Base-by-base conservation (phyloP, 2,113 vertebrate species). In the Dromiciops gliroides region DNA sequence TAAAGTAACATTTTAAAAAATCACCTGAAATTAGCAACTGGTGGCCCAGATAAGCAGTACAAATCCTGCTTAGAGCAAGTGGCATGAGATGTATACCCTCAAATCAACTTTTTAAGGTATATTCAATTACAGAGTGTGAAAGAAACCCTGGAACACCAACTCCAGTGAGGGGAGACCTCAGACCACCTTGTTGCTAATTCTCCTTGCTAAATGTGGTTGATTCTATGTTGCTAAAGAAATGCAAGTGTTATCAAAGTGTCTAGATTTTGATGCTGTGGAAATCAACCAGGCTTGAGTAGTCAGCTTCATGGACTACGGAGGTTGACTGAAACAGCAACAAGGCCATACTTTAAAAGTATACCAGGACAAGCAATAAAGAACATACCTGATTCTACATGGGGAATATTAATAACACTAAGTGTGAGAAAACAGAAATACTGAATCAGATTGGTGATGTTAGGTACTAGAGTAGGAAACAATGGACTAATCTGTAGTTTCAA, bases 381-480 rank as follows among this genome's bases (percentile, higher is more conserved):
- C 3, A 31, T 24, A 10, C 19, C 25, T 89, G 44, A 31, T 50
- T 28, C 31, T 83, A 6, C 50, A 89, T 83, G 9, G 67, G 90
- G 51, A 47, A 75, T 51, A 44, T 89, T 91, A 50, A 91, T n/a
- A 50, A 56, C 23, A 83, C 49, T 0, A 25, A 67, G 47, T 52
- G 48, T 90, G 51, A 83, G 22, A 25, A 91, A 92, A 56, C 28
- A 92, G 75, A 95, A 67, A 51, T 4, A 1, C 23, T 53, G 51
- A 48, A 53, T 60, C 52, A 75, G 44, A 88, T 19, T 88, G 89
- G 67, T n/a, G 89, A 1, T 19, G 0, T 89, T 3, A 25, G 31
- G 90, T 24, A 0, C 49, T 19, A n/a, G 0, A 1, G 47, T 51
- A 2, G 6, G 88, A 53, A 0, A 1, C 0, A 90, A 25, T 5